phyloP scores from a whole-genome alignment of 2,888 invertebrate genomes.

The Dermolepida albohirtum region DNA sequence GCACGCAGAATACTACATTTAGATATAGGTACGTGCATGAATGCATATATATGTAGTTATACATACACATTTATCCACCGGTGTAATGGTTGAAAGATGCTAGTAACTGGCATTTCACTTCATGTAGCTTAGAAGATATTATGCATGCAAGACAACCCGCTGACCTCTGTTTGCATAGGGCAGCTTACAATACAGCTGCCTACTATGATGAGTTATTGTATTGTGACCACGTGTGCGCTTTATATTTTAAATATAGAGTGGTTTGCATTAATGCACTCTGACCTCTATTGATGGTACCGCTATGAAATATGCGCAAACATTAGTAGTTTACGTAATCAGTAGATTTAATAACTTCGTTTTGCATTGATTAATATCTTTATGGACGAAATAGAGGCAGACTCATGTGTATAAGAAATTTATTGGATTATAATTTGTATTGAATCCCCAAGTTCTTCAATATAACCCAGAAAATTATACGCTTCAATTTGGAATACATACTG shows the following conservation, averaged over 20 bases:
- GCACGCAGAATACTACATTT: no score
- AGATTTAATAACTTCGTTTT: no score
- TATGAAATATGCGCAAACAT: not conserved
- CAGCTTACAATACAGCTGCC: constrained; percentile 48
- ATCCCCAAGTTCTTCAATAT: no score
- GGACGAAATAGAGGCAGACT: no score
- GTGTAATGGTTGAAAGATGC: constrained; percentile 43
- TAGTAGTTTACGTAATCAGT: no score
- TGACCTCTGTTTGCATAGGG: constrained; percentile 50
- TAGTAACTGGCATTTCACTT: constrained; percentile 47
- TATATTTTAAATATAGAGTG: constrained; percentile 43
- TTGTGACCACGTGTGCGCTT: constrained; percentile 41
- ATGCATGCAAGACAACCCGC: constrained; percentile 47
- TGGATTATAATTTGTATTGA: no score
- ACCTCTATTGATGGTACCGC: constrained; percentile 24
- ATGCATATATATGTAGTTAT: no score
- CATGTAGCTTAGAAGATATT: constrained; percentile 45
- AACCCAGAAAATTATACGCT: no score
- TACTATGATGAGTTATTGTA: constrained; percentile 46
- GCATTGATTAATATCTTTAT: no score
- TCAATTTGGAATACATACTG: no score
- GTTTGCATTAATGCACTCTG: constrained; percentile 40
- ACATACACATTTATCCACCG: not conserved
- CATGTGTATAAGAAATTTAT: no score
- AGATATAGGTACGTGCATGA: no score